Evolutionary conservation across 2,113 vertebrate genomes (phyloP), one percentile per base, ranked within the genome.

Genomic region (Triplophysa tibetana): DNA sequence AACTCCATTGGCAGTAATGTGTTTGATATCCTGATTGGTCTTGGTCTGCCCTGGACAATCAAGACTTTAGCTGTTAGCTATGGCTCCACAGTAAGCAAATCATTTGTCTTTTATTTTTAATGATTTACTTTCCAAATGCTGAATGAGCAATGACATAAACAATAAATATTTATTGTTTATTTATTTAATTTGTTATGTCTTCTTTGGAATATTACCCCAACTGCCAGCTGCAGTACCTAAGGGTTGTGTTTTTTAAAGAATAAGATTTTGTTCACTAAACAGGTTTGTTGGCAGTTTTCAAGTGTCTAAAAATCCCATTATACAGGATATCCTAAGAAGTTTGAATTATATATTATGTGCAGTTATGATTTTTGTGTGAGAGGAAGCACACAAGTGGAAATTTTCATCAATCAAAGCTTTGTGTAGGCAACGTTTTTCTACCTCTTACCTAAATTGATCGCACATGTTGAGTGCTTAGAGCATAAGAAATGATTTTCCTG

Each of bases 1-100:
- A 98, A 99, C 89, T 99, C 97, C 84, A 98, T 99, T 0, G 97
- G 97, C 82, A 98, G 96, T 91, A 99, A 99, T 8, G 97, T 99
- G 58, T 99, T 99, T 81, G 97, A 99, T 90, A 98, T 99, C 89
- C 88, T 98, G 79, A 94, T 99, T 17, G 97, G 97, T 16, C 92
- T 98, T 0, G 97, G 97, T 13, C 94, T 98, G 24, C 97, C 97
- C 0, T 99, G 97, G 97, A 89, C 95, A 50, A 85, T 99, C 62
- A 94, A 99, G 90, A 98, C 96, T 1, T 90, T 98, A 23, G 95
- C 95, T 56, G 94, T 98, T 87, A 93, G 95, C 87, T 98, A 98
- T 0, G 96, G 96, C 80, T 97, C 97, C 77, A 95, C 93, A 0
- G 97, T 99, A 91, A 97, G 97, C 89, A 21, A 2, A 13, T 45